Conservation (phyloP, 1,140 invertebrate species). For the Pseudomyrmex dendroicus region DNA sequence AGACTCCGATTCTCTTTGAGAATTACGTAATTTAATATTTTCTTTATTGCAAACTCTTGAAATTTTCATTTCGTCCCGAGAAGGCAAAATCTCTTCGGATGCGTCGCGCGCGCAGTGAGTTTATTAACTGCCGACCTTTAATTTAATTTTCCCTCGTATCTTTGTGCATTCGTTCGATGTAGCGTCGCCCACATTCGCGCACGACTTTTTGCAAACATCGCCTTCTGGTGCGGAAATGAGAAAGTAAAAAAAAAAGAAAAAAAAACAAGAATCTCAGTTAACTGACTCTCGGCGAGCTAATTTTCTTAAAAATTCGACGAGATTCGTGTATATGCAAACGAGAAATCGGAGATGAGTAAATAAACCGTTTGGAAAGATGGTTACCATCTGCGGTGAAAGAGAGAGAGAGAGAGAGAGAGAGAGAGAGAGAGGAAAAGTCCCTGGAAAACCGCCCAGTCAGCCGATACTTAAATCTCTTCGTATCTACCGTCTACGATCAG, state of each 20-base stretch:
- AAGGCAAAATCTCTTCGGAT: background rate
- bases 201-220: no score
- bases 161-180: background rate
- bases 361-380: conserved; percentile 47
- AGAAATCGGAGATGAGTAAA: conserved; percentile 39
- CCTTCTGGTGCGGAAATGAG: no score
- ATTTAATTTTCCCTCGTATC: conserved; percentile 32
- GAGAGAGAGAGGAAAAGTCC: background rate
- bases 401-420: background rate
- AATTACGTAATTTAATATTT: conserved; percentile 16
- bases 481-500: conserved; percentile 74
- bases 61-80: background rate
- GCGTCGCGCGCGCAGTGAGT: background rate
- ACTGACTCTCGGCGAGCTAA: background rate
- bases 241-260: no score
- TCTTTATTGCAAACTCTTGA: background rate
- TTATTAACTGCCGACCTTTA: conserved; percentile 5
- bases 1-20: conserved; percentile 7
- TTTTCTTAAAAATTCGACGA: conserved; percentile 33
- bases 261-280: background rate
- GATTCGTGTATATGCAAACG: conserved; percentile 14
- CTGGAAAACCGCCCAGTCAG: conserved; percentile 75
- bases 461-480: conserved; percentile 74
- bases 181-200: background rate
- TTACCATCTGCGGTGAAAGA: conserved; percentile 2